Percentiles rank a stretch among this genome's conserved stretches.
Conservation (phyloP, 2,888 invertebrate species). For the Melolontha melolontha region DNA sequence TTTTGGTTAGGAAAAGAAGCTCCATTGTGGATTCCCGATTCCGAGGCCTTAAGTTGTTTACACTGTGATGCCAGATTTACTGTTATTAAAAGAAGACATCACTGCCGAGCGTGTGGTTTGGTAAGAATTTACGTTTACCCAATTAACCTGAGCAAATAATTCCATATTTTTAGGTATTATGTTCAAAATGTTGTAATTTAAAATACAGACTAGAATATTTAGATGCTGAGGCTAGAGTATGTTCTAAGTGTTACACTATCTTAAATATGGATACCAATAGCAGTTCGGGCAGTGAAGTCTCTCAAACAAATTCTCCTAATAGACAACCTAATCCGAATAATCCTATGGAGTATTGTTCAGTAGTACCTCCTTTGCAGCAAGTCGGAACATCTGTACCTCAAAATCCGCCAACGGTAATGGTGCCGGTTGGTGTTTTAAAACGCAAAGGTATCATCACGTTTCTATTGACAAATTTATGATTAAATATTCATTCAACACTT, state of each 20-base stretch:
- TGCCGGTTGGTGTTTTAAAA: slow-evolving; percentile 86
- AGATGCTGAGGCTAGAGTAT: slow-evolving; percentile 83
- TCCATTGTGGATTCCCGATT: slow-evolving; percentile 90
- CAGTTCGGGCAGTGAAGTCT: slow-evolving; percentile 55
- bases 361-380: slow-evolving; percentile 83
- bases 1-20: slow-evolving; percentile 76
- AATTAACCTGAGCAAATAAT: slow-evolving; percentile 25
- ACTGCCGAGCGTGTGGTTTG: slow-evolving; percentile 88
- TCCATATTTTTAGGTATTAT: slow-evolving; percentile 73
- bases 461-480: too few relatives aligned
- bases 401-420: slow-evolving; percentile 80
- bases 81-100: slow-evolving; percentile 85
- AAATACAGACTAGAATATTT: slow-evolving; percentile 79
- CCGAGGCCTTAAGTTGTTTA: slow-evolving; percentile 84
- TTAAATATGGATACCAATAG: slow-evolving; percentile 59
- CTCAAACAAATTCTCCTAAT: slow-evolving; percentile 55
- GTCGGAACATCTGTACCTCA: slow-evolving; percentile 65
- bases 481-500: too few relatives aligned
- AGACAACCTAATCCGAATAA: slow-evolving; percentile 83
- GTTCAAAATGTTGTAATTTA: slow-evolving; percentile 81
- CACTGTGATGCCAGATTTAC: slow-evolving; percentile 85
- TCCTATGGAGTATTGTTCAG: slow-evolving; percentile 89
- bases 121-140: slow-evolving; percentile 61
- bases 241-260: slow-evolving; percentile 76
- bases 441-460: slow-evolving; percentile 68